Conservation (phyloP, 30 jellyfish, hydroid and myxozoan genomes). For the Cassiopea xamachana region DNA sequence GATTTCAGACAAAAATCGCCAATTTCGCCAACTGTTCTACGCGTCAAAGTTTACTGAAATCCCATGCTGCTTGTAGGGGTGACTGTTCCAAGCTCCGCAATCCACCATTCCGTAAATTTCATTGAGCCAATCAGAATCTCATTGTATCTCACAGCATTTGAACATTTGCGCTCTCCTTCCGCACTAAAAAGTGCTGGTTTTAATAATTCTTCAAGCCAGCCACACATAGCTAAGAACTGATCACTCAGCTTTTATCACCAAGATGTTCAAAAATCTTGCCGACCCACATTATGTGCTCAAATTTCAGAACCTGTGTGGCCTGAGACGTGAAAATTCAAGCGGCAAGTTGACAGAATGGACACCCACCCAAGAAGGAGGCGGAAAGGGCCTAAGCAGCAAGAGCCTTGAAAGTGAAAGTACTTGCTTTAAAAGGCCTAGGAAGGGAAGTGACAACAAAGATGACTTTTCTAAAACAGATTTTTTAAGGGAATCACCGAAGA, state of each 20-base stretch:
- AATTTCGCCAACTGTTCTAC: too few relatives aligned
- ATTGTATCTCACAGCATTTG: too few relatives aligned
- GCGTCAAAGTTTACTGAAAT: background rate
- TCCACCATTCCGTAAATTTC: background rate
- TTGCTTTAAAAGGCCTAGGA: background rate
- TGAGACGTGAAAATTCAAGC: constrained; percentile 64
- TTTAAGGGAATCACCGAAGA: constrained; percentile 37
- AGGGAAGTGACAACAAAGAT: constrained; percentile 11
- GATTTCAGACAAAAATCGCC: too few relatives aligned
- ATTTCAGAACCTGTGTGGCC: constrained; percentile 91
- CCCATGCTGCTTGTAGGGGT: background rate
- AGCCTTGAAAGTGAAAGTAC: background rate
- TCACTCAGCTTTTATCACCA: constrained; percentile 11
- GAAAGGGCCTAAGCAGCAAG: constrained; percentile 54
- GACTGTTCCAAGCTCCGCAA: background rate
- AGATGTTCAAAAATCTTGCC: constrained; percentile 82
- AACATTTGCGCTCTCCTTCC: background rate
- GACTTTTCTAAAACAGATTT: constrained; percentile 41
- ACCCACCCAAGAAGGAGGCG: constrained; percentile 19
- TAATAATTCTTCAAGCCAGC: background rate
- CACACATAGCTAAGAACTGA: background rate
- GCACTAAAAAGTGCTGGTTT: background rate
- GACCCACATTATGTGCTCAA: constrained; percentile 77
- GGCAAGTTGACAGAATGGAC: constrained; percentile 22
- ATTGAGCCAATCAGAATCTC: too few relatives aligned